A percentile compares a stretch with the other conserved stretches of the same genome.
phyloP scores from a whole-genome alignment of 2,797 vertebrate species.

The Propithecus deckenii region DNA sequence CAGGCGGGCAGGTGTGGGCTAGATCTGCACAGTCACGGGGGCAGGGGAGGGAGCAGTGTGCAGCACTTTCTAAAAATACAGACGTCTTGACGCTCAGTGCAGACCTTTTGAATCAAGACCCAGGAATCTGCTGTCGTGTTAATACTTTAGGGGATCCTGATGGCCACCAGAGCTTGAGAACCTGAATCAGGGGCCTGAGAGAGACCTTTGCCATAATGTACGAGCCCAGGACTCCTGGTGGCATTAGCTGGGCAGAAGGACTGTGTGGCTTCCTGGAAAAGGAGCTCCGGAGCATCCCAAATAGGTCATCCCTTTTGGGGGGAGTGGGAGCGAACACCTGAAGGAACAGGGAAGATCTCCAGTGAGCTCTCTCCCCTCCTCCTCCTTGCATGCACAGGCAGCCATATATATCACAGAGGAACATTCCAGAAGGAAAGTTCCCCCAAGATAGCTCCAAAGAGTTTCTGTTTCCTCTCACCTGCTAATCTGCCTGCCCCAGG shows the following conservation, averaged over 20 bases:
- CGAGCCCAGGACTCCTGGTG: not conserved
- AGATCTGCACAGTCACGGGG: not conserved
- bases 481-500: not conserved
- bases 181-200: not conserved
- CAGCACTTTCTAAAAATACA: not conserved
- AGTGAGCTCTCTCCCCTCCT: not conserved
- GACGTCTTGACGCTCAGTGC: not conserved
- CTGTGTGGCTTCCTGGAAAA: not conserved
- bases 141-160: not conserved
- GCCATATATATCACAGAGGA: rapidly evolving
- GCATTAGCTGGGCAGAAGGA: not conserved
- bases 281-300: not conserved
- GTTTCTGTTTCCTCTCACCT: not conserved
- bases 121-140: not conserved
- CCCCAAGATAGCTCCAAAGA: not conserved
- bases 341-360: not conserved
- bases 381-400: not conserved
- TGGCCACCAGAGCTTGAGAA: not conserved
- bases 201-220: not conserved
- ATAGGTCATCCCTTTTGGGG: not conserved
- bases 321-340: not conserved
- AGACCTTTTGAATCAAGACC: not conserved
- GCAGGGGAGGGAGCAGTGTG: no score
- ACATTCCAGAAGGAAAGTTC: not conserved
- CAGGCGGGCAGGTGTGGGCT: no score